phyloP scores from a whole-genome alignment of 2,113 vertebrate genomes.

The Elanoides forficatus region DNA sequence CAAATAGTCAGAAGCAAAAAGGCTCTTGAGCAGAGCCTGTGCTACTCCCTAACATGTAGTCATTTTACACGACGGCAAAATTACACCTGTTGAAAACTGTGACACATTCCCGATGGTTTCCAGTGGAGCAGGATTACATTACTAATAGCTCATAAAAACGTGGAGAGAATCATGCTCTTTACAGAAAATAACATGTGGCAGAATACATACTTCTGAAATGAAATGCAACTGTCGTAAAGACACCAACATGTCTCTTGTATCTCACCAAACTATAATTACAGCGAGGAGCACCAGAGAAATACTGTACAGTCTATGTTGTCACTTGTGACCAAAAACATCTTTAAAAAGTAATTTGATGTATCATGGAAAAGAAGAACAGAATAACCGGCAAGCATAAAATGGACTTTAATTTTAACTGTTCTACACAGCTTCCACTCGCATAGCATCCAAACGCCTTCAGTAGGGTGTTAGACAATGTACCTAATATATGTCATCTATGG shows the following conservation, averaged over 20 bases:
- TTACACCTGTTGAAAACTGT: background rate
- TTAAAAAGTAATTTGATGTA: background rate
- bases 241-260: background rate
- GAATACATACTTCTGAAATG: background rate
- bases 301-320: background rate
- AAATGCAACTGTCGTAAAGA: background rate
- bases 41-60: background rate
- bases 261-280: background rate
- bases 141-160: background rate
- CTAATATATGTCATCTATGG: background rate
- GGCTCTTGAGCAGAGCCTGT: background rate
- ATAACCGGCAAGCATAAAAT: slow-evolving; percentile 18
- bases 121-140: background rate
- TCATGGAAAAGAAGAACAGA: background rate
- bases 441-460: background rate
- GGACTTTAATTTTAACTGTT: background rate
- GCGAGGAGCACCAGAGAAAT: background rate
- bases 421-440: background rate
- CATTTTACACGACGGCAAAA: background rate
- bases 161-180: background rate
- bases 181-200: background rate
- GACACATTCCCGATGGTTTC: background rate
- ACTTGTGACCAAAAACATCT: background rate
- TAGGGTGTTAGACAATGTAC: background rate
- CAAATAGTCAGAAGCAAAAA: background rate